Evolutionary conservation across 23 tunicate genomes (phyloP).

Genomic region (Oikopleura dioica): DNA sequence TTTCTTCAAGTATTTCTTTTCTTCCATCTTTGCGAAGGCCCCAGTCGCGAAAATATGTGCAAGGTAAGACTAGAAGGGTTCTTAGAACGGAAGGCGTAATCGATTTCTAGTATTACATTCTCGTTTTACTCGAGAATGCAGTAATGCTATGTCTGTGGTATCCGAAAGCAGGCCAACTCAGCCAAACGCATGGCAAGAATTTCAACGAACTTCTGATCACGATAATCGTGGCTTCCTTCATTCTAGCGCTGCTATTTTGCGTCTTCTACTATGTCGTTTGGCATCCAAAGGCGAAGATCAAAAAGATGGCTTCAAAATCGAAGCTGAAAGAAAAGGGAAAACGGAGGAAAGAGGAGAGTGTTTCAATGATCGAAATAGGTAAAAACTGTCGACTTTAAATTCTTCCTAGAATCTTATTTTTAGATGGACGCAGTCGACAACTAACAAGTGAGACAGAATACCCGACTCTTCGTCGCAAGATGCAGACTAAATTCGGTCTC

Average conservation of each 20-base stretch:
- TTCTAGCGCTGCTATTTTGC: neutral
- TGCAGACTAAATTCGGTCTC: neutral
- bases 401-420: too few relatives aligned
- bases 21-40: constrained; percentile 1
- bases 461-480: neutral
- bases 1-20: neutral
- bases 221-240: neutral
- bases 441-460: too few relatives aligned
- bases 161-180: too few relatives aligned
- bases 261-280: neutral
- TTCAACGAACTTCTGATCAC: neutral
- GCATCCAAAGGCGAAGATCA: neutral
- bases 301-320: too few relatives aligned
- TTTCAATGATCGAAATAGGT: too few relatives aligned
- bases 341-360: neutral
- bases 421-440: too few relatives aligned
- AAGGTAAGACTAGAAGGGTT: too few relatives aligned
- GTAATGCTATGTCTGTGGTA: neutral
- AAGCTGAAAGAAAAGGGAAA: neutral
- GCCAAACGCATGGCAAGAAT: neutral
- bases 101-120: neutral
- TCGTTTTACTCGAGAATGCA: neutral
- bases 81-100: too few relatives aligned
- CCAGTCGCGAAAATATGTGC: neutral
- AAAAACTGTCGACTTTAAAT: too few relatives aligned